Evolutionary conservation across 2,888 invertebrate species (phyloP), one percentile per base, ranked within the genome.

Genomic region (Diogma glabrata): DNA sequence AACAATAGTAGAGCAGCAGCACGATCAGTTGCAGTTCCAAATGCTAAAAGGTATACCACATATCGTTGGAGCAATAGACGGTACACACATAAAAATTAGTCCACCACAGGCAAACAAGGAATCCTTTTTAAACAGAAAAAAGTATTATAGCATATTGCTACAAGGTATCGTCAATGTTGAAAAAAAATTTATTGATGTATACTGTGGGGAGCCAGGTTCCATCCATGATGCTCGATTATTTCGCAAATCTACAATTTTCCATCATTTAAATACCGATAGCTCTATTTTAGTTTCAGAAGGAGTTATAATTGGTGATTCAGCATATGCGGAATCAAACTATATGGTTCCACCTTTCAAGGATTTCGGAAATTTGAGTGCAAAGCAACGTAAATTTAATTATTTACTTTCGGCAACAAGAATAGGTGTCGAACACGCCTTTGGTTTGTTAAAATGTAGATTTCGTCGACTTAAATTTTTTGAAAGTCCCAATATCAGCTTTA

Each of bases 401-500:
- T 51, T 57, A 16, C 58, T 59, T 53, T 60, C 59, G 22, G 36
- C 56, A 23, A 57, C 57, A 0, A 53, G 63, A 53, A 57, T 59
- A 1, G 56, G 59, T 6, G 57, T 62, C 5, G 60, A 61, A 55
- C 55, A 62, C 53, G 55, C 61, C 3, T 61, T 63, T 52, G 61
- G 58, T 4, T 26, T 61, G 5, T 51, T 63, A 14, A 65, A 64
- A 53, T n/a, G n/a, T n/a, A n/a, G n/a, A n/a, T 40, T 52, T 6
- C 52, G 63, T 23, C 56, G 61, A 45, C 49, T 63, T 2, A 57
- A 58, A 43, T 56, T 57, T 40, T 56, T 55, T 2, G 59, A 61
- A 28, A 56, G 56, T 49, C 53, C 48, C 2, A 49, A 58, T 51
- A 47, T 58, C 7, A 30, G 48, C 10, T 47, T 50, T 26, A 28